phyloP scores from a whole-genome alignment of 2,113 vertebrate genomes.

The Gallinago jamesoni region DNA sequence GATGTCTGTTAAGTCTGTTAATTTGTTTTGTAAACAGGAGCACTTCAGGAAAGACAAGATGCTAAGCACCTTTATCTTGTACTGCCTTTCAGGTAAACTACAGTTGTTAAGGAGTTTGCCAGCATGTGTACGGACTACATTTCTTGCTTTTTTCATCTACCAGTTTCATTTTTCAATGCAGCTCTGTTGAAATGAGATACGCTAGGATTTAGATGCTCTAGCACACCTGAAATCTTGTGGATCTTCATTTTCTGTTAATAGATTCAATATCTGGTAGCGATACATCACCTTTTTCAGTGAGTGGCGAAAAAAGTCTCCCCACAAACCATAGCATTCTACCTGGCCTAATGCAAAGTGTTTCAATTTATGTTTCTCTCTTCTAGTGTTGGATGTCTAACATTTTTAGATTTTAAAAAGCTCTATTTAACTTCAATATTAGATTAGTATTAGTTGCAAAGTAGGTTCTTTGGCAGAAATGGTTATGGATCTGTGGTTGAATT shows the following conservation, averaged over 20 bases:
- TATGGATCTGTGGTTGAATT: not conserved
- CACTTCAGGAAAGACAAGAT: not conserved
- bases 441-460: not conserved
- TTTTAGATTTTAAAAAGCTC: not conserved
- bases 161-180: not conserved
- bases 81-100: not conserved
- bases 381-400: not conserved
- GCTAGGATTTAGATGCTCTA: not conserved
- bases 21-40: not conserved
- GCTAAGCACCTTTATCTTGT: not conserved
- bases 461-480: not conserved
- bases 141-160: not conserved
- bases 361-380: not conserved
- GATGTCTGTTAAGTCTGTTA: not conserved
- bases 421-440: not conserved
- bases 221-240: not conserved
- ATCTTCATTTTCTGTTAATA: not conserved
- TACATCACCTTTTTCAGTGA: not conserved
- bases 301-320: fast-evolving
- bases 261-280: not conserved
- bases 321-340: not conserved
- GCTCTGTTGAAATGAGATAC: not conserved
- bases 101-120: not conserved
- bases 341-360: not conserved
- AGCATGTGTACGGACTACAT: not conserved